Evolutionary conservation across 1,140 invertebrate species (phyloP).

Genomic region (Oncopeltus fasciatus): DNA sequence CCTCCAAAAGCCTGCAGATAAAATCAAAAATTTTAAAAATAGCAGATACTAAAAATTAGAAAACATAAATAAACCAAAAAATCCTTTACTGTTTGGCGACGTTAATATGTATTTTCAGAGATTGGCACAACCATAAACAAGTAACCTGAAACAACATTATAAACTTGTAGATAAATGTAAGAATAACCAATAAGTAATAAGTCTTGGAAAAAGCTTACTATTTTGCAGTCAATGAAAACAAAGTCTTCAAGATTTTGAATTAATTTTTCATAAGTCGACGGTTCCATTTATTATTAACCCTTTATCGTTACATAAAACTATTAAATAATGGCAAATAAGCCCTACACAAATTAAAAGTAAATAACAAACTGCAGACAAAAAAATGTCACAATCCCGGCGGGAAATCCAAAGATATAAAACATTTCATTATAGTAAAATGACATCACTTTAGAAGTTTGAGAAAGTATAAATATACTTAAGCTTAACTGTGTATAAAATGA

Average conservation of each 20-base stretch:
- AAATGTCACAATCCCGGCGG: too few species aligned
- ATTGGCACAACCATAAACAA: slow-evolving; percentile 14
- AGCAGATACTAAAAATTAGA: background rate
- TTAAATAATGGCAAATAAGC: too few species aligned
- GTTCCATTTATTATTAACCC: too few species aligned
- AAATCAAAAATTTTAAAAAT: background rate
- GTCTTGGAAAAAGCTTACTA: slow-evolving; percentile 5
- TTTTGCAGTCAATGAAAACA: slow-evolving; percentile 15
- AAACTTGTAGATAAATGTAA: background rate
- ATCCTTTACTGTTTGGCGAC: slow-evolving; percentile 19
- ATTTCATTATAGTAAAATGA: too few species aligned
- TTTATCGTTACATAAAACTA: too few species aligned
- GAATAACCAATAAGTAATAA: background rate
- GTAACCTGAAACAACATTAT: slow-evolving; percentile 14
- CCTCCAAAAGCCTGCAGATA: slow-evolving; percentile 3
- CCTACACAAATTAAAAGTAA: too few species aligned
- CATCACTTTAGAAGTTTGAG: too few species aligned
- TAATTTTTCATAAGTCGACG: background rate
- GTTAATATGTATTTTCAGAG: slow-evolving; percentile 15
- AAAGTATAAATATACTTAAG: too few species aligned
- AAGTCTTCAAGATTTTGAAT: slow-evolving; percentile 15
- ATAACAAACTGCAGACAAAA: too few species aligned
- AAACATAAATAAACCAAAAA: too few species aligned
- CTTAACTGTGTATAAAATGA: too few species aligned
- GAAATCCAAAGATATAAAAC: too few species aligned